Evolutionary conservation across 2,797 vertebrate species (phyloP), one percentile per base, ranked within the genome.

Genomic region (Thunnus albacares): DNA sequence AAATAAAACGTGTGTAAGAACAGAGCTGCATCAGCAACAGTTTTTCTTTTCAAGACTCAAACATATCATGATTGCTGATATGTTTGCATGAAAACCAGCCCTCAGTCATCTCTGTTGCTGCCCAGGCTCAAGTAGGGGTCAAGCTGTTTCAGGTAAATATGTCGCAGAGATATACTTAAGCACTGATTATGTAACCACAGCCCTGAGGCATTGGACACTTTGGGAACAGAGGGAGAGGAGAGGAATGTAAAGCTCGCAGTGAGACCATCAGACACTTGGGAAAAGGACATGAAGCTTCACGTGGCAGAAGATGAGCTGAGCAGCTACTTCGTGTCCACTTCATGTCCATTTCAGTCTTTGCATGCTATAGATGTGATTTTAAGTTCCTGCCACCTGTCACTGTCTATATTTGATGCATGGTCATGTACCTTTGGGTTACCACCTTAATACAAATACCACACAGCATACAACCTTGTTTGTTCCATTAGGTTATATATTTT

Each of bases 111-210:
- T n/a, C 33, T 20, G 30, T 45, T 7, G 61, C 71, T 52, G 35
- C 63, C 38, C n/a, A 0, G 51, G 57, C 82, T 57, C 64, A 51
- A 28, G 57, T 22, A 12, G 49, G n/a, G 77, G 80, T 85, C 79
- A 41, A 57, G 60, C 30, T 69, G 20, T 70, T 80, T 60, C 68
- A 82, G 77, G 71, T 87, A 77, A 85, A 89, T 79, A 78, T 78
- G 67, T 56, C 28, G 35, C 64, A 20, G 52, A 82, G 73, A 87
- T 82, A 53, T 74, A 82, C 79, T 64, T 70, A 5, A 82, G 72
- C 60, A 5, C 60, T 14, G 51, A 38, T 90, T 92, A 88, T 75
- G 84, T 80, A 89, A 92, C 67, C 56, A 38, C 24, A 41, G 66
- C 80, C 64, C 24, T 12, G 56, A 75, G 77, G 68, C 77, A 45